Evolutionary conservation across 2,797 vertebrate genomes (phyloP), one percentile per base, ranked within the genome.

Genomic region (Okamejei kenojei): DNA sequence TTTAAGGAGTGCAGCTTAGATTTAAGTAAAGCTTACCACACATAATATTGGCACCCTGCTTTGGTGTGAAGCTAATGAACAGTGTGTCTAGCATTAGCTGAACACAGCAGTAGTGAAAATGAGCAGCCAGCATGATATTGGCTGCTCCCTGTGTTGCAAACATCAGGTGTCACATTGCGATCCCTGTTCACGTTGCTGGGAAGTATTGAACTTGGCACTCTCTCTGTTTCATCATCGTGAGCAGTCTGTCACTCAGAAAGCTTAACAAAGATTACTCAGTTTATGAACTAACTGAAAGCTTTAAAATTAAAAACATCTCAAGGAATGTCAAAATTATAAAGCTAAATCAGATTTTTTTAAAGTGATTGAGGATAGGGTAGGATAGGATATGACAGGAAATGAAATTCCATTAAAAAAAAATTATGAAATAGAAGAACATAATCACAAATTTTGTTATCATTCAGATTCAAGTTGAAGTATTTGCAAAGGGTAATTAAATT

Each of bases 401-500:
- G 7, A 68, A 90, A 68, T 19, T 90, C 29, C 11, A 35, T 32
- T 21, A 90, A 15, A 32, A n/a, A n/a, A 21, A 19, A 19, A 35
- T 68, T 19, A 90, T 68, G 61, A 68, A 90, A 35, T 90, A 15
- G n/a, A 32, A 65, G n/a, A 68, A n/a, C n/a, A 68, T 68, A 21
- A 17, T 68, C 86, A 90, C 86, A 68, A 63, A 32, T 90, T 35
- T 88, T 15, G 29, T 84, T 84, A 84, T 58, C 38, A 15, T 6
- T 17, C 61, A 88, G 61, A 63, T 90, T 90, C 63, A 35, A 90
- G 63, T 68, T 90, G 61, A 90, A n/a, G 63, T 38, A n/a, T 35
- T 68, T 61, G 17, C 86, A 90, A 35, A 19, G 29, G 35, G 90
- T 73, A 65, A 74, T 91, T 74, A 90, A 54, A 91, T 45, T 90